Conservation (phyloP, 2,888 invertebrate genomes). For the Drosophila merina region DNA sequence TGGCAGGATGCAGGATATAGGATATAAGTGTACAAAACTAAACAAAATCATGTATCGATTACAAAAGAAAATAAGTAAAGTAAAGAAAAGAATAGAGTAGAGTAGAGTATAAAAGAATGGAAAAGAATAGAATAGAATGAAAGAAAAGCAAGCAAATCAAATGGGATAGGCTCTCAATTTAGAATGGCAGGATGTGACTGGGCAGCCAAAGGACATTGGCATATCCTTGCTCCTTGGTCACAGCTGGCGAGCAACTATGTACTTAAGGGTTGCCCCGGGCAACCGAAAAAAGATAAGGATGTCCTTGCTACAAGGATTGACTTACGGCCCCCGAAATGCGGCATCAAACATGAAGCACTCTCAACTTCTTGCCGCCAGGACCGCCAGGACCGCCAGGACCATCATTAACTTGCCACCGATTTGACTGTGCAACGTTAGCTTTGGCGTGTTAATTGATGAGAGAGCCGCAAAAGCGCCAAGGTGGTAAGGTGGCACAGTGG, state of each 20-base stretch:
- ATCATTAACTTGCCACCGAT: slow-evolving; percentile 20
- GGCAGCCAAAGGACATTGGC: slow-evolving; percentile 20
- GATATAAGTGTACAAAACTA: slow-evolving; percentile 52
- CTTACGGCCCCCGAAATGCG: background rate
- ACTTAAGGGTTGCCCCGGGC: slow-evolving; percentile 25
- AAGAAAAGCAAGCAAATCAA: slow-evolving; percentile 39
- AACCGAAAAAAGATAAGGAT: slow-evolving; percentile 8
- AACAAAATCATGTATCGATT: slow-evolving; percentile 76
- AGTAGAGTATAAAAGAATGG: background rate
- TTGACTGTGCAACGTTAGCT: slow-evolving; percentile 26
- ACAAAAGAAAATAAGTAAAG: slow-evolving; percentile 24
- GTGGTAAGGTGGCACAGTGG: background rate
- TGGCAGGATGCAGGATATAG: slow-evolving; percentile 29
- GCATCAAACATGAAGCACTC: background rate
- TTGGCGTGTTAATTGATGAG: slow-evolving; percentile 37
- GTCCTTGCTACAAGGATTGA: too few relatives aligned
- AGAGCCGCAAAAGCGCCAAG: background rate
- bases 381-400: background rate
- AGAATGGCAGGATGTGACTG: slow-evolving; percentile 14
- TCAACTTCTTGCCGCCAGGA: background rate
- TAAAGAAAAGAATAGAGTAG: background rate
- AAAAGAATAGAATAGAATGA: background rate
- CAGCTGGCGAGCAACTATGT: slow-evolving; percentile 27
- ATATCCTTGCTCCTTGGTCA: slow-evolving; percentile 15
- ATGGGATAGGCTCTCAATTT: slow-evolving; percentile 39